Evolutionary conservation across 2,797 vertebrate species (phyloP).

Genomic region (Pantherophis vulpinus): DNA sequence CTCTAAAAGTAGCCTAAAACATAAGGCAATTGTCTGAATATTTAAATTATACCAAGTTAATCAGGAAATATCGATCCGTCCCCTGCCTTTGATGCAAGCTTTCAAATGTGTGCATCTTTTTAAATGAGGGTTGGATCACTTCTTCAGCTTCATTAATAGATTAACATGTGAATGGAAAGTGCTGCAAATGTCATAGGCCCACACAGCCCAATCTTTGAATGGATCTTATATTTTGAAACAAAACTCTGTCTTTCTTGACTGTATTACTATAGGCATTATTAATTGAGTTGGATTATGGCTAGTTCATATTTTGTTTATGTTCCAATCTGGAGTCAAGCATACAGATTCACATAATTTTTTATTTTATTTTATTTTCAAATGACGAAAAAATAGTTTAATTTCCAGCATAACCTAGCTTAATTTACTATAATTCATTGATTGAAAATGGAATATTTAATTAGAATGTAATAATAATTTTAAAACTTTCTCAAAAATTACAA

Average conservation of each 20-base stretch:
- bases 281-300: background rate
- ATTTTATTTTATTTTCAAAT: background rate
- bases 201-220: background rate
- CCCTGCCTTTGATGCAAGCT: background rate
- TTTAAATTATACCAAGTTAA: background rate
- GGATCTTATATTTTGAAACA: background rate
- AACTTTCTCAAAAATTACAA: background rate
- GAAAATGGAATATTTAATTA: background rate
- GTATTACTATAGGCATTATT: background rate
- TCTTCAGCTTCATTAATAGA: background rate
- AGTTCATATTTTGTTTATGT: background rate
- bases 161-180: background rate
- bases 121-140: background rate
- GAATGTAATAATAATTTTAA: background rate
- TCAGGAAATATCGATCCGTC: accelerated
- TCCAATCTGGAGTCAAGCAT: background rate
- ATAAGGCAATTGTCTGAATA: accelerated
- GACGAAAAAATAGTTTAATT: background rate
- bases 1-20: background rate
- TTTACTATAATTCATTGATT: background rate
- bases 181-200: background rate
- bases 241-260: background rate
- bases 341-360: background rate
- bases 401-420: background rate
- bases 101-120: background rate